Base-by-base conservation (phyloP, 2,113 vertebrate genomes). In the Ictidomys tridecemlineatus region DNA sequence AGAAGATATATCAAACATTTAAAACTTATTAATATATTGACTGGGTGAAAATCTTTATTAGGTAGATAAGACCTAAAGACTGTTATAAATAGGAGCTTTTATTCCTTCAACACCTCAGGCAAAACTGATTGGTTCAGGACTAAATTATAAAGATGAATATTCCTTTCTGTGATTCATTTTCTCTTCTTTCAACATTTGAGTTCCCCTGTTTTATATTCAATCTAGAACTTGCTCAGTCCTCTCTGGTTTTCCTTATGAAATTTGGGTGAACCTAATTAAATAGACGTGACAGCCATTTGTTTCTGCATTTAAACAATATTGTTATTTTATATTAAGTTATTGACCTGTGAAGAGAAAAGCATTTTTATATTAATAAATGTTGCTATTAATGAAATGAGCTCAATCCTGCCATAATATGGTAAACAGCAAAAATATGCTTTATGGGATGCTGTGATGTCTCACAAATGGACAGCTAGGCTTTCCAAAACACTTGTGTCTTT, bases 191-290 rank as follows among this genome's bases (percentile, higher is more conserved):
- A 56, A 85, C 58, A 80, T 94, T 37, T 89, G 8, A 18, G 45
- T 61, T 88, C 96, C 16, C n/a, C 48, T 70, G 61, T 87, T 88
- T 96, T 82, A 58, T 51, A 22, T 73, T 34, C 70, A 80, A 32
- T 67, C 91, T 85, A 85, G 63, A 69, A 85, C 13, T 83, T 88
- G 89, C 8, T 2, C 70, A 96, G 48, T 85, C 14, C 12, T 39
- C 22, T 89, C 63, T 2, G 0, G 63, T 76, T 96, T 96, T 70
- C 22, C 79, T 93, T 73, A 56, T 39, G 87, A 96, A 73, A 96
- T 94, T 51, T 92, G 51, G 14, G 30, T 89, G 18, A 83, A 32
- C 65, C 83, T 82, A 39, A 22, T 84, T 95, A 61, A 80, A 93
- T n/a, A 67, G 32, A 37, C 24, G 5, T 79, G 63, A 12, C 34